Base-by-base conservation (phyloP, 2,113 vertebrate genomes). In the Nothobranchius furzeri region DNA sequence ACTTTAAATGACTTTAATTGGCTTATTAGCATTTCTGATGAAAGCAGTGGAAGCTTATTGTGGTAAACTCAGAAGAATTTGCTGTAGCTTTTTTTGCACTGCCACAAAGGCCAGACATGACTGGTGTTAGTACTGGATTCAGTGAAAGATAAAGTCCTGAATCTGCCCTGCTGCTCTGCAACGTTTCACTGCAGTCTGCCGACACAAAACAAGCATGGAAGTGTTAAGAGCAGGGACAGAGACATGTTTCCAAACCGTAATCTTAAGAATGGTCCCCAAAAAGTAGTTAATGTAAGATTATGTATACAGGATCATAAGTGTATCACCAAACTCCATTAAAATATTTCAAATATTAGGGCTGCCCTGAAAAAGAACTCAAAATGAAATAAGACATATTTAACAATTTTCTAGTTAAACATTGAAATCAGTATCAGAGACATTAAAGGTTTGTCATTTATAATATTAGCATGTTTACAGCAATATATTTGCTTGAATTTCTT, bases 1-100 rank as follows among this genome's bases (percentile, higher is more conserved):
- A 64, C 25, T 36, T 53, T 46, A n/a, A 45, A 53, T 48, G 30
- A 53, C 42, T 73, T 65, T 73, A 51, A 59, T 55, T 56, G 47
- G 60, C 30, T 24, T 40, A 49, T 49, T 42, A 30, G 45, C 55
- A 20, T 59, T 45, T 64, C 8, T 40, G 42, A 56, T 62, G 9
- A 55, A 60, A 52, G 13, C 66, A 68, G 20, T 25, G 24, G 24
- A 48, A 46, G 63, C 51, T 64, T 60, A 73, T 65, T 17, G 55
- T 42, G 35, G 15, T 49, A 35, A 61, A 51, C 11, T 47, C 30
- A 24, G 14, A 57, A 5, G 3, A 12, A 10, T 12, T 42, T 49
- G 47, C 42, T n/a, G 48, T 60, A 53, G 37, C 9, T 35, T 54
- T 70, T 54, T 70, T 46, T 60, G 15, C 25, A 24, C 42, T 12